Evolutionary conservation across 2,113 vertebrate species (phyloP).

Genomic region (Vulpes lagopus): DNA sequence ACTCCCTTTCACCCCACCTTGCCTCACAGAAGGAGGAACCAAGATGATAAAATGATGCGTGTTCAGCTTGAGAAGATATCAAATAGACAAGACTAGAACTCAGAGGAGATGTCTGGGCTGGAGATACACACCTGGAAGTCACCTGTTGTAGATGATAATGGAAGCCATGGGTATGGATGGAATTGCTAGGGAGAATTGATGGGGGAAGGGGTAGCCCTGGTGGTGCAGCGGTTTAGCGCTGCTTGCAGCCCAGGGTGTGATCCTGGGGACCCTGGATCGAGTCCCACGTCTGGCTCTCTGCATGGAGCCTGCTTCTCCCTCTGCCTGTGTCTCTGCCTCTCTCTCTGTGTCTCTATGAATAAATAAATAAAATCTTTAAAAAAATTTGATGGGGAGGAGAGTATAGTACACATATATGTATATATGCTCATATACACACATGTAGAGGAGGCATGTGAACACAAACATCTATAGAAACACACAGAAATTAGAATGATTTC

Average conservation of each 20-base stretch:
- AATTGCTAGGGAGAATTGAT: not conserved
- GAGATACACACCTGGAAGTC: not conserved
- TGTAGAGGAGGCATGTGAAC: not conserved
- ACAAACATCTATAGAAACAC: not conserved
- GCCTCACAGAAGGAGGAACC: not conserved
- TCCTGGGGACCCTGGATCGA: too few relatives aligned
- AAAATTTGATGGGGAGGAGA: not conserved
- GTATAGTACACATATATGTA: not conserved
- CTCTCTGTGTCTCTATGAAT: too few relatives aligned
- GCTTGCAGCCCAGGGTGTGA: too few relatives aligned
- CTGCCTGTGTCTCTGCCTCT: too few relatives aligned
- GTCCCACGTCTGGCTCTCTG: too few relatives aligned
- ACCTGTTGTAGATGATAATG: not conserved
- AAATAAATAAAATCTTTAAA: too few relatives aligned
- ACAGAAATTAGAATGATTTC: not conserved
- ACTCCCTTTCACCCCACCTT: not conserved
- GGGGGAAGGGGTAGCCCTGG: not conserved
- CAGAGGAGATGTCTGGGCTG: not conserved
- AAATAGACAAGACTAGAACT: not conserved
- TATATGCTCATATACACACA: fast-evolving
- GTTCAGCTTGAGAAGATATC: not conserved
- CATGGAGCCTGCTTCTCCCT: too few relatives aligned
- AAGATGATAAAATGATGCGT: not conserved
- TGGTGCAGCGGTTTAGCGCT: too few relatives aligned
- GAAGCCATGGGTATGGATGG: not conserved